Evolutionary conservation across 1,140 invertebrate genomes (phyloP), one percentile per base, ranked within the genome.

Genomic region (Ctenoplectra terminalis): DNA sequence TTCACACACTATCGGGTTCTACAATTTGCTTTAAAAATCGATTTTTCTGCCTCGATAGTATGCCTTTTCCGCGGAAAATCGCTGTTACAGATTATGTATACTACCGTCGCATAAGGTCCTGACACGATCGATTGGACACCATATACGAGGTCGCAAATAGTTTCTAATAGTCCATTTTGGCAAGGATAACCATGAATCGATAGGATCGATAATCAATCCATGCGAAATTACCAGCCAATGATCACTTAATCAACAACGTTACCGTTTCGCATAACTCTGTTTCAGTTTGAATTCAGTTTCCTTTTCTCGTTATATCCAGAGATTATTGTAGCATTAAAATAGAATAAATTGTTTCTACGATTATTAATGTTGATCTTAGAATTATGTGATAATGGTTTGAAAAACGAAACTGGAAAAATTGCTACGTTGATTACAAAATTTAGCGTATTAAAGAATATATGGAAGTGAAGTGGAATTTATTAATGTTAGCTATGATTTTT

Each of bases 141-240:
- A 67, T 37, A 29, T 40, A 66, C 43, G 46, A 15, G n/a, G 31
- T 76, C 40, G 9, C 64, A 31, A 70, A 54, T 78, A 78, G 70
- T 78, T 78, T 78, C 66, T 54, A 78, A 78, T 78, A 69, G 54
- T 46, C 75, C 50, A 70, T 78, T 78, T 78, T 54, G 61, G 64
- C 64, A 67, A 67, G 26, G 64, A 46, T 37, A 50, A 76, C 46
- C 31, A 5, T 50, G 56, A 50, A 37, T 75, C 58, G 60, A 48
- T 66, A 15, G 23, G 61, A 34, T 66, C 48, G 73, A 76, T 64
- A 66, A 76, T 52, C 60, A 37, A 60, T 73, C 37, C 26, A 29
- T 73, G 40, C 40, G 23, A 61, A 73, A 73, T 61, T 73, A 26
- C 71, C 26, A 43, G 20, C 3, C 40, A 26, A 40, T 46, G 54